Evolutionary conservation across 2,888 invertebrate genomes (phyloP).

Genomic region (Augiades crinisus): DNA sequence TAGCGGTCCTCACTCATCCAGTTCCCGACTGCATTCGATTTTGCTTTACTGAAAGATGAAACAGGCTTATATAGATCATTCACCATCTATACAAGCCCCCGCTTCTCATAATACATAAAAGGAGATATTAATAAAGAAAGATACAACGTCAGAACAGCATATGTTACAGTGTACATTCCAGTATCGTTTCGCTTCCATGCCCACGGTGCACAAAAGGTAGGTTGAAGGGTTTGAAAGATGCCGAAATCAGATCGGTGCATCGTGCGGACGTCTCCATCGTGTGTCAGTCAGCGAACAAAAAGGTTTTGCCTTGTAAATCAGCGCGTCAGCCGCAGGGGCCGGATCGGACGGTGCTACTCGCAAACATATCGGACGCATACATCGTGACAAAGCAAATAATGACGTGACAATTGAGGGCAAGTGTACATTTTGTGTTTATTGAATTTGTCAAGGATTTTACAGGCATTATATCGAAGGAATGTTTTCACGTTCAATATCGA

Average conservation of each 20-base stretch:
- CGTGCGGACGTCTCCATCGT: constrained; percentile 65
- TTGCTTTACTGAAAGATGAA: too few species aligned
- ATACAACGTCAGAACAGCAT: neutral
- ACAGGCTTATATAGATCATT: too few species aligned
- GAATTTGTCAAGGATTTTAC: too few species aligned
- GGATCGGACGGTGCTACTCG: neutral
- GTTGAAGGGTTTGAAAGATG: constrained; percentile 60
- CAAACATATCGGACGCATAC: constrained; percentile 49
- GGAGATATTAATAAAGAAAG: neutral
- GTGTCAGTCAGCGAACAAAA: constrained; percentile 58
- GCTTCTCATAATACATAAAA: too few species aligned
- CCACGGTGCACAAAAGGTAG: constrained; percentile 33
- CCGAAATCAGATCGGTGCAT: constrained; percentile 67
- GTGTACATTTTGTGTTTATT: neutral
- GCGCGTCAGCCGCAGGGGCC: constrained; percentile 46
- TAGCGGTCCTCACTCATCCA: too few species aligned
- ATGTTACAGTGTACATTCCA: neutral
- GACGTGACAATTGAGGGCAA: neutral
- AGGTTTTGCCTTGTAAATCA: constrained; percentile 70
- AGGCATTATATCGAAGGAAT: too few species aligned
- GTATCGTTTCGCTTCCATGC: constrained; percentile 34
- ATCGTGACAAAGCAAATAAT: constrained; percentile 15
- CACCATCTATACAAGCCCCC: too few species aligned
- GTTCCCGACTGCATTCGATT: too few species aligned
- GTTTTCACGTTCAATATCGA: too few species aligned